Evolutionary conservation across 2,797 vertebrate genomes (phyloP), one percentile per base, ranked within the genome.

Genomic region (Chaunax sp.): DNA sequence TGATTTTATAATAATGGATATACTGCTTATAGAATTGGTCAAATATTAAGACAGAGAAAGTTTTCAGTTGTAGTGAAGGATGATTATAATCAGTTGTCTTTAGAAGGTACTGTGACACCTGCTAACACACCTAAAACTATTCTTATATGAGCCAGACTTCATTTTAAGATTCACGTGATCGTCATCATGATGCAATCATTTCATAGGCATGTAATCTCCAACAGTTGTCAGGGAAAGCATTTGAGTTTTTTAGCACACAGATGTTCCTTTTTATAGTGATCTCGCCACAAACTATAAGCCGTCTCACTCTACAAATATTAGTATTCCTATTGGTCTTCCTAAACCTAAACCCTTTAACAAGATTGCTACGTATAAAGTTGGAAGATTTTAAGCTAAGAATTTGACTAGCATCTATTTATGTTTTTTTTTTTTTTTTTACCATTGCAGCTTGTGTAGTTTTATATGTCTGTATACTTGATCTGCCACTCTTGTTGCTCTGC

Each of bases 401-500:
- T 75, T 69, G n/a, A 22, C 18, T 16, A 15, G 5, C n/a, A 26
- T 40, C 4, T 57, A 12, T 54, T 15, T n/a, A n/a, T n/a, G n/a
- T n/a, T n/a, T n/a, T n/a, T n/a, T n/a, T n/a, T n/a, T n/a, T n/a
- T n/a, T n/a, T n/a, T 63, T 67, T 59, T 18, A 38, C 25, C 25
- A 19, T 14, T 15, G 5, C 25, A 38, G 41, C 53, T 57, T 33
- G 4, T 69, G 14, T 58, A 22, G 26, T 3, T 69, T 25, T 46
- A 15, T 47, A 20, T 70, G 12, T 46, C n/a, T 40, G 8, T 47
- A n/a, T 45, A 25, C 62, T 45, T 49, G 45, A 69, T 67, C 26
- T 55, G 44, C 47, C 43, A 49, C 61, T 62, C 35, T 54, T 51
- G 12, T 33, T 52, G 11, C 25, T 56, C 28, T 56, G 18, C 57